Conservation (phyloP, 1,140 invertebrate species). For the Nixonia krombeini region DNA sequence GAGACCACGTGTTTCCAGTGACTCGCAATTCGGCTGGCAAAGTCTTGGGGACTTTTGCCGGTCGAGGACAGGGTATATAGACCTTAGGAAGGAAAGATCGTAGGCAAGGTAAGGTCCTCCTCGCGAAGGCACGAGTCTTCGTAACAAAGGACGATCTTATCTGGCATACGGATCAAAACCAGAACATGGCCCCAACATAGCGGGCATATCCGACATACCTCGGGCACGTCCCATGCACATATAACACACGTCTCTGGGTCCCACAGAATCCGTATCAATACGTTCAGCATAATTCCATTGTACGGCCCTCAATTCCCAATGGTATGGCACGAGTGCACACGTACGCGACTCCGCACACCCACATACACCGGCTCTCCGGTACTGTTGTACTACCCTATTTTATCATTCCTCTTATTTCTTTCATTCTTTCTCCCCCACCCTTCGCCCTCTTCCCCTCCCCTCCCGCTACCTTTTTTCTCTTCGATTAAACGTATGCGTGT, state of each 20-base stretch:
- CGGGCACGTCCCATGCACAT: constrained; percentile 43
- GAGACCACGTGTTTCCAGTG: constrained; percentile 37
- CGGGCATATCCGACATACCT: constrained; percentile 68
- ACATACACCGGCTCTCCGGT: constrained; percentile 49
- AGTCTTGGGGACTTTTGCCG: constrained; percentile 40
- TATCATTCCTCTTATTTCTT: constrained; percentile 45
- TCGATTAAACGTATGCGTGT: too few relatives aligned
- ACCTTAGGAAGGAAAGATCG: constrained; percentile 34
- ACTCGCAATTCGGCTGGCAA: constrained; percentile 40
- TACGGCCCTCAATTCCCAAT: constrained; percentile 44
- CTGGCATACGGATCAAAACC: constrained; percentile 66
- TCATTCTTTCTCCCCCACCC: constrained; percentile 7
- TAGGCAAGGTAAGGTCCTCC: constrained; percentile 33
- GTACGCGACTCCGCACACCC: constrained; percentile 24
- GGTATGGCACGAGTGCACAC: constrained; percentile 38
- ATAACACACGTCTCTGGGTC: constrained; percentile 48
- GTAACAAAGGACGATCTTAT: constrained; percentile 65
- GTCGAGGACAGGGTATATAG: constrained; percentile 40
- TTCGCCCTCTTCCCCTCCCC: too few relatives aligned
- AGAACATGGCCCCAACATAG: constrained; percentile 64
- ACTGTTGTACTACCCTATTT: constrained; percentile 55
- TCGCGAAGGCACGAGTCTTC: constrained; percentile 62
- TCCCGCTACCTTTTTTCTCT: too few relatives aligned
- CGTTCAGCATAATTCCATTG: constrained; percentile 53
- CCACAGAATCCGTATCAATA: constrained; percentile 51